Evolutionary conservation across 1,140 invertebrate genomes (phyloP).

Genomic region (Trachymyrmex septentrionalis): DNA sequence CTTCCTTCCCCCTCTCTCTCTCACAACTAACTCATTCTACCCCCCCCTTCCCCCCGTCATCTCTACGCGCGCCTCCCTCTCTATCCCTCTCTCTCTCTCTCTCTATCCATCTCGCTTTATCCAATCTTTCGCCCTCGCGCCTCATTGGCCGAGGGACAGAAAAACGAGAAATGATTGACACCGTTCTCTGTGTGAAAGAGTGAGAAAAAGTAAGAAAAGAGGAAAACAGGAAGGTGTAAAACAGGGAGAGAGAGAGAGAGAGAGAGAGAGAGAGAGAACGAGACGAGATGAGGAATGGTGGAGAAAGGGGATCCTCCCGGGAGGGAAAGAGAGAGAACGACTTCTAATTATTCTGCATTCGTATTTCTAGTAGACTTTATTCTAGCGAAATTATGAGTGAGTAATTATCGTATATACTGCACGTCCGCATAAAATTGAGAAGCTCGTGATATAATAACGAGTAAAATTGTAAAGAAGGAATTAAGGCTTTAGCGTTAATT

Average conservation of each 20-base stretch:
- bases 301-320: not conserved
- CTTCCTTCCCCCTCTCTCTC: not conserved
- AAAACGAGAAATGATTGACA: constrained; percentile 46
- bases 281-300: not conserved
- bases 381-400: not conserved
- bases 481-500: constrained; percentile 4
- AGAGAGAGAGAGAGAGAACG: constrained; percentile 3
- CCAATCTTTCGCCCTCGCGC: constrained; percentile 22
- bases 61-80: not conserved
- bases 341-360: constrained; percentile 29
- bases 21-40: constrained; percentile 20
- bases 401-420: not conserved
- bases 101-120: not conserved
- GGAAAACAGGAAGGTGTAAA: not conserved
- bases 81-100: not conserved
- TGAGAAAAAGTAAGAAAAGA: constrained; percentile 48
- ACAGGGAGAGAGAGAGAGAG: not conserved
- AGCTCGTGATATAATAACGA: not conserved
- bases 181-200: constrained; percentile 55
- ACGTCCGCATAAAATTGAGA: not conserved
- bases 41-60: not conserved
- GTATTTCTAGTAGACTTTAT: not conserved
- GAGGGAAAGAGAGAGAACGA: constrained; percentile 10
- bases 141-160: not conserved
- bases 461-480: not conserved